Conservation (phyloP, 2,113 vertebrate species). For the Mormoops blainvillei region DNA sequence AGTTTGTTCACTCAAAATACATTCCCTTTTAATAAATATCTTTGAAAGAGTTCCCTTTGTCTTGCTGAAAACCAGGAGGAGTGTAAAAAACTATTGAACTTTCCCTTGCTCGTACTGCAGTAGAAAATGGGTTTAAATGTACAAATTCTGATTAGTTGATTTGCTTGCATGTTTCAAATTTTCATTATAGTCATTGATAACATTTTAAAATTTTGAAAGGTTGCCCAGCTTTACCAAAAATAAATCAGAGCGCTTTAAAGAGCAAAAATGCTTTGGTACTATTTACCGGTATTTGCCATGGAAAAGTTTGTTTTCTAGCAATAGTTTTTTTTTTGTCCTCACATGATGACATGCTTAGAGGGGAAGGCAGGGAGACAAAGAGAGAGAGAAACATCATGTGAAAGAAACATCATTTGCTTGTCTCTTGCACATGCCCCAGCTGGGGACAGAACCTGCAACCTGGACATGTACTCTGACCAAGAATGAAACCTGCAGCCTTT, state of each 20-base stretch:
- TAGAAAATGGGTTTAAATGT: background rate
- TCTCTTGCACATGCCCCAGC: too few relatives aligned
- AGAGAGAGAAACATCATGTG: too few relatives aligned
- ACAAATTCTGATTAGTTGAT: background rate
- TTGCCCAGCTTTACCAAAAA: background rate
- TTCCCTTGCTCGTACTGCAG: background rate
- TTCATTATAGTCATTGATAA: background rate
- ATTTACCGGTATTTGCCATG: background rate
- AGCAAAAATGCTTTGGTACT: background rate
- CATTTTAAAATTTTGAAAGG: background rate
- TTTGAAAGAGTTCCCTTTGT: background rate
- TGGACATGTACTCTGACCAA: too few relatives aligned
- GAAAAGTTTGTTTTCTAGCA: background rate
- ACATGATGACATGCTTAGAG: too few relatives aligned
- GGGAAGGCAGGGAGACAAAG: too few relatives aligned
- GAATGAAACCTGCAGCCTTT: too few relatives aligned
- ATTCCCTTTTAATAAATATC: background rate
- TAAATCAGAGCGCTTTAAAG: background rate
- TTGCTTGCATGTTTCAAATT: background rate
- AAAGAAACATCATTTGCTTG: too few relatives aligned
- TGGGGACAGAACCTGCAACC: too few relatives aligned
- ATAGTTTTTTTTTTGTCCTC: background rate
- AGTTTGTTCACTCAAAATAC: background rate
- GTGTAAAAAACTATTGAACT: background rate
- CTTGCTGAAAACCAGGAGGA: background rate